Percentiles rank a stretch among this genome's conserved stretches.
These are phyloP conservation scores for Uria aalge DNA, from an alignment of 2,113 vertebrate species.

Conservation along the genomic window DNA sequence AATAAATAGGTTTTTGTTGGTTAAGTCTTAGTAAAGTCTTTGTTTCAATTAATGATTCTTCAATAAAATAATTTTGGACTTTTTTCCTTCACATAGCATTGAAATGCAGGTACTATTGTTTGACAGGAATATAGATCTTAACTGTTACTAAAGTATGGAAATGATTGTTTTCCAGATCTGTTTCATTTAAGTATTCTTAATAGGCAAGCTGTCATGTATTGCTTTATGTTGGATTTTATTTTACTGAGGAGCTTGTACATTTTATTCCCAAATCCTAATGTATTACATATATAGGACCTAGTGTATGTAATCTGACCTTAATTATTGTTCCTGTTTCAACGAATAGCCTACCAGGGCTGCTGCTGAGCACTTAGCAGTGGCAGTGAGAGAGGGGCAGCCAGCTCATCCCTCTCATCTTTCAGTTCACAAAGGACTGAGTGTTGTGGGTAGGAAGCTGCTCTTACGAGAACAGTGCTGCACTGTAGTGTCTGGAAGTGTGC, in stretches of 20 bases:
- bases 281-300: too few species aligned
- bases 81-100: neutral
- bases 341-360: neutral
- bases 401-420: too few species aligned
- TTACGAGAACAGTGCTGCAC: accelerated
- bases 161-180: neutral
- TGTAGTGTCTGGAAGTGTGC: neutral
- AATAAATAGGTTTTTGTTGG: slow-evolving; percentile 77
- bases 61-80: neutral
- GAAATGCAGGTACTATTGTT: neutral
- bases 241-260: neutral
- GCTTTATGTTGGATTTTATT: neutral
- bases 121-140: neutral
- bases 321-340: accelerated
- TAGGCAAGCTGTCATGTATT: accelerated
- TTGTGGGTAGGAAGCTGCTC: accelerated
- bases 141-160: neutral
- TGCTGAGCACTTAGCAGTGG: accelerated
- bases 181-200: neutral
- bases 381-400: accelerated
- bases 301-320: neutral
- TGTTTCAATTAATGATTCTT: neutral
- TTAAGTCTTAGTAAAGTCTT: slow-evolving; percentile 45
- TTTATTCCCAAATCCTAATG: neutral
- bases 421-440: accelerated